Evolutionary conservation across 2,113 vertebrate species (phyloP), one percentile per base, ranked within the genome.

Genomic region (Oreochromis niloticus): DNA sequence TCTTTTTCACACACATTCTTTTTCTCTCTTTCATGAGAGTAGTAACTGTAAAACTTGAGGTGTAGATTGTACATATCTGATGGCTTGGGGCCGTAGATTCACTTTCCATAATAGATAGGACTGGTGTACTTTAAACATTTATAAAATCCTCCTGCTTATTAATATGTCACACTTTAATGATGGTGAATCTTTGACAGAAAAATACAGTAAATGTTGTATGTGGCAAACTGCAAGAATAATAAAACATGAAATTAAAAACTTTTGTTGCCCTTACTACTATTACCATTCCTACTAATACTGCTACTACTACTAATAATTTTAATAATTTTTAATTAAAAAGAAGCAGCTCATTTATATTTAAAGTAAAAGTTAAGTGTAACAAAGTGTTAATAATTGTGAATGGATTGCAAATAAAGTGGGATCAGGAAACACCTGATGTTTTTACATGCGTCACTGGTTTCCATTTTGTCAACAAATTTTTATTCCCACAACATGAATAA

Each of bases 391-490:
- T n/a, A n/a, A n/a, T n/a, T n/a, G n/a, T n/a, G n/a, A n/a, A n/a
- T n/a, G n/a, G n/a, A n/a, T n/a, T n/a, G n/a, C n/a, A n/a, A n/a
- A n/a, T n/a, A n/a, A n/a, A n/a, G n/a, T n/a, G n/a, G n/a, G n/a
- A n/a, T n/a, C n/a, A n/a, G n/a, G n/a, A n/a, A n/a, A n/a, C n/a
- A n/a, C n/a, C n/a, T n/a, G n/a, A n/a, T n/a, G n/a, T n/a, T n/a
- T n/a, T n/a, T n/a, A n/a, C n/a, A n/a, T n/a, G n/a, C n/a, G n/a
- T n/a, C n/a, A n/a, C n/a, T 30, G 56, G 27, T 59, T 59, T 59
- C 56, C 56, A 59, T 59, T 59, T 59, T 32, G 56, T 59, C 56
- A 30, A 6, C 56, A 59, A 0, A 59, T 9, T 59, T 9, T 0
- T 61, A 61, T 59, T 59, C 56, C 56, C 56, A 59, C 9, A 59